phyloP scores from a whole-genome alignment of 2,797 vertebrate species.

The Chelmon rostratus region DNA sequence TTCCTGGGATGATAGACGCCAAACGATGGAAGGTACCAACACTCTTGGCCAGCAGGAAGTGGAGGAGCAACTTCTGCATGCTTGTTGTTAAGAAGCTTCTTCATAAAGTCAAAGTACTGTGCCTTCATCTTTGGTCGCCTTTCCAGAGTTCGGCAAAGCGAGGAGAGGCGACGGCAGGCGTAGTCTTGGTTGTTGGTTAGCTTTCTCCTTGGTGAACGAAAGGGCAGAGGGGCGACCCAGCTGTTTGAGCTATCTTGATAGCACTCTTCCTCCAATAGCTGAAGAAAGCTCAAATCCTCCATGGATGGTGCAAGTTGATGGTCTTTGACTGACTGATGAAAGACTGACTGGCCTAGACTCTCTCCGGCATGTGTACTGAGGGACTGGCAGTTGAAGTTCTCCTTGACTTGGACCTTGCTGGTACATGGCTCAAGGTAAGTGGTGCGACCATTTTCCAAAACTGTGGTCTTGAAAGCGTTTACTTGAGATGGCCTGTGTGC shows the following conservation, averaged over 20 bases:
- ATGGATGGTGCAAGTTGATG: background rate
- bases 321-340: background rate
- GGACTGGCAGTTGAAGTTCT: background rate
- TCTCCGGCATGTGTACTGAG: background rate
- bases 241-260: background rate
- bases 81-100: background rate
- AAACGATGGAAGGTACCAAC: background rate
- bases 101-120: background rate
- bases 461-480: background rate
- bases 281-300: background rate
- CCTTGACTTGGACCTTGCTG: background rate
- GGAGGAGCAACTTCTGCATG: background rate
- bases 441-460: background rate
- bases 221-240: background rate
- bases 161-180: background rate
- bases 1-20: background rate
- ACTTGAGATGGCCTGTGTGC: background rate
- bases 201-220: background rate
- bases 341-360: background rate
- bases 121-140: background rate
- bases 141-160: background rate
- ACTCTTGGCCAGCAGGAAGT: background rate
- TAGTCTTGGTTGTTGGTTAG: background rate
- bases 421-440: background rate
- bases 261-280: background rate